Evolutionary conservation across 1,140 invertebrate genomes (phyloP).

Genomic region (Drosophila neocordata): DNA sequence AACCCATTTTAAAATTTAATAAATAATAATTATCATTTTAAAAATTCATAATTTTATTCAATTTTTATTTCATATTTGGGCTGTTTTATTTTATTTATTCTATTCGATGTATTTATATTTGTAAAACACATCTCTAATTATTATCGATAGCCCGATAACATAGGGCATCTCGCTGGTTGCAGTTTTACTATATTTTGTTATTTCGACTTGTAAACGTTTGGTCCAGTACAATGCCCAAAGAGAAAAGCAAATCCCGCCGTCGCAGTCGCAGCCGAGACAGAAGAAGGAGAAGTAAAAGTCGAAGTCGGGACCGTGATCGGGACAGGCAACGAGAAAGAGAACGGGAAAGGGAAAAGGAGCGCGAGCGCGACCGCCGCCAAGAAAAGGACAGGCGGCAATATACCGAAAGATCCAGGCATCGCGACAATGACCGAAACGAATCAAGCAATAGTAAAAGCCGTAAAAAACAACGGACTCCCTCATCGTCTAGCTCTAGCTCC

Average conservation of each 20-base stretch:
- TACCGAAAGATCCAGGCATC: conserved; percentile 19
- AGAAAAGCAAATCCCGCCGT: conserved; percentile 42
- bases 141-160: conserved; percentile 27
- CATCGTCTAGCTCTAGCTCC: conserved; percentile 39
- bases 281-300: conserved; percentile 13
- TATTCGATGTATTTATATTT: no score
- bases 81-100: no score
- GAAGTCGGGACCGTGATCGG: conserved; percentile 16
- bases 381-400: conserved; percentile 28
- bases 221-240: conserved; percentile 56
- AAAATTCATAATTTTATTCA: no score
- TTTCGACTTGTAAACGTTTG: conserved; percentile 39
- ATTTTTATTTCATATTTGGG: no score
- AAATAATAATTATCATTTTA: no score
- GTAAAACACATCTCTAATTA: background rate
- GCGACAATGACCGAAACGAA: conserved; percentile 18
- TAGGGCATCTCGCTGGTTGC: background rate
- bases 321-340: conserved; percentile 27
- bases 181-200: conserved; percentile 13
- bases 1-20: background rate
- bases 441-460: conserved; percentile 4
- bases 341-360: conserved; percentile 16
- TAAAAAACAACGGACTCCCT: conserved; percentile 34
- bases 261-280: conserved; percentile 48
- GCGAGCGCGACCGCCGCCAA: conserved; percentile 11